Conservation (phyloP, 2,888 invertebrate genomes). For the Ephialtes manifestator region DNA sequence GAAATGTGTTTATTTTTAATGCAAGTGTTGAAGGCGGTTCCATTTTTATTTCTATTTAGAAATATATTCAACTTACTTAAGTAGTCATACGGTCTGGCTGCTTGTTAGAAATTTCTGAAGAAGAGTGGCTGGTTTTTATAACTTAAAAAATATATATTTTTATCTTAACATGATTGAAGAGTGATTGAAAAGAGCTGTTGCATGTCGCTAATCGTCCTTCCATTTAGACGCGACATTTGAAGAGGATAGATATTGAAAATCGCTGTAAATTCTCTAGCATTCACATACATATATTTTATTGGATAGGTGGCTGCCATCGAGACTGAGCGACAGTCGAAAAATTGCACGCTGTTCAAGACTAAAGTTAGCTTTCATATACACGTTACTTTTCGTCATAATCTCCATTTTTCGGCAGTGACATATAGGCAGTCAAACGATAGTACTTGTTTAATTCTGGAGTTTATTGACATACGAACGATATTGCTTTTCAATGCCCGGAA, state of each 20-base stretch:
- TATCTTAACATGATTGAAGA: neutral
- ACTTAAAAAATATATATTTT: no score
- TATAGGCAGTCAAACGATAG: constrained; percentile 16
- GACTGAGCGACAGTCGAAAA: constrained; percentile 26
- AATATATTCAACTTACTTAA: no score
- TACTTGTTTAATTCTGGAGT: constrained; percentile 29
- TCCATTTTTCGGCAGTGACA: neutral
- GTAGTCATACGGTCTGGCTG: no score
- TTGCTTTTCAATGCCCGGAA: constrained; percentile 58
- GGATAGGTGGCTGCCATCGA: neutral
- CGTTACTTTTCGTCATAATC: constrained; percentile 21
- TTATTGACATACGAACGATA: constrained; percentile 50
- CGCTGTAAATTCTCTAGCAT: constrained; percentile 23
- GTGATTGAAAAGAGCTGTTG: neutral
- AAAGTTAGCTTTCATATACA: constrained; percentile 24
- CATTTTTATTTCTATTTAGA: no score
- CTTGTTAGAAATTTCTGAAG: no score
- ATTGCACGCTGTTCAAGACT: neutral
- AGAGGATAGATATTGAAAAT: constrained; percentile 46
- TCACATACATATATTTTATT: constrained; percentile 39
- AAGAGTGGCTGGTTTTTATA: no score
- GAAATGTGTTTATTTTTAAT: no score
- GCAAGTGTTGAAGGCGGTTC: no score
- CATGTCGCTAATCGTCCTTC: neutral
- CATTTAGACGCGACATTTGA: neutral